These are phyloP conservation scores for Asbolus verrucosus DNA, from an alignment of 1,140 invertebrate genomes.

Conservation along the genomic window DNA sequence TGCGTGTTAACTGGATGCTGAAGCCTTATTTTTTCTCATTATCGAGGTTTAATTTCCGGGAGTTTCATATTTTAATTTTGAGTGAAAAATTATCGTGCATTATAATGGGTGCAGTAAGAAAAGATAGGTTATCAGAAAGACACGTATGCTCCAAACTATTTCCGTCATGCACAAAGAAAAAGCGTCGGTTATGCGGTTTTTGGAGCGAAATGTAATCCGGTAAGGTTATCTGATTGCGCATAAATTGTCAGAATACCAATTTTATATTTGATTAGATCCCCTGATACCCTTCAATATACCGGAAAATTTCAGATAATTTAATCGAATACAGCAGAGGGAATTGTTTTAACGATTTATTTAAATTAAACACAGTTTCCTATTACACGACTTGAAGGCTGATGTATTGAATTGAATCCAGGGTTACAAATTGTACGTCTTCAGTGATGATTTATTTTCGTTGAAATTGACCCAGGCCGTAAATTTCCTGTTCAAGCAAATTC, in stretches of 20 bases:
- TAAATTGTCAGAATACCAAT: conserved; percentile 36
- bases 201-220: conserved; percentile 12
- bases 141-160: not conserved
- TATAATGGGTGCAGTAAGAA: too few species aligned
- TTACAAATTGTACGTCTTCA: too few species aligned
- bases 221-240: conserved; percentile 32
- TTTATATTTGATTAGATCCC: conserved; percentile 37
- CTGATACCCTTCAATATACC: conserved; percentile 26
- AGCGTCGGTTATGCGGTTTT: not conserved
- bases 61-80: too few species aligned
- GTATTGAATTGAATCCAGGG: too few species aligned
- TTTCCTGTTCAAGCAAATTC: too few species aligned
- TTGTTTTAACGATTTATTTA: conserved; percentile 20
- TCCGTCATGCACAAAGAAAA: not conserved
- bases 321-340: conserved; percentile 18
- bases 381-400: too few species aligned
- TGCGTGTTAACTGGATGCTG: too few species aligned
- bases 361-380: conserved; percentile 9
- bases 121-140: not conserved
- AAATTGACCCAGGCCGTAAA: too few species aligned
- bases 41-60: too few species aligned
- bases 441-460: too few species aligned
- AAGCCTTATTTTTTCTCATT: too few species aligned
- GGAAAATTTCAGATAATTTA: conserved; percentile 35
- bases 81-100: too few species aligned